These are phyloP conservation scores for Chelon auratus DNA, from an alignment of 2,797 vertebrate genomes.

Conservation along the genomic window DNA sequence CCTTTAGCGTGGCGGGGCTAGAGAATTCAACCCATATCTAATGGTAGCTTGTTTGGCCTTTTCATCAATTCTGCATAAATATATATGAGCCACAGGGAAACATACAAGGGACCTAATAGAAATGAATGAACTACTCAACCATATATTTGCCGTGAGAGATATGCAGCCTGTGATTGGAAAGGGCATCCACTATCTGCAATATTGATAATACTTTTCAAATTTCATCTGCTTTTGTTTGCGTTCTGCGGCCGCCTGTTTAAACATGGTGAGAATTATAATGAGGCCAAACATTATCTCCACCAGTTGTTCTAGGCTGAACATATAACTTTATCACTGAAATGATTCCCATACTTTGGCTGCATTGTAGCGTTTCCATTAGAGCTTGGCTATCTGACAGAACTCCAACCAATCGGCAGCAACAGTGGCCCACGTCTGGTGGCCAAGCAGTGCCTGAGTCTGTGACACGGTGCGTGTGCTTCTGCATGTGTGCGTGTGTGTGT, in stretches of 20 bases:
- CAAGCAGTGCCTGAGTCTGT: constrained; percentile 82
- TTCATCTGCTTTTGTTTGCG: constrained; percentile 99
- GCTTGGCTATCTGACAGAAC: constrained; percentile 98
- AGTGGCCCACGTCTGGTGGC: constrained; percentile 90
- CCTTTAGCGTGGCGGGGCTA: constrained; percentile 78
- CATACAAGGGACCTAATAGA: constrained; percentile 99
- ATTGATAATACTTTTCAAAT: constrained; percentile 99
- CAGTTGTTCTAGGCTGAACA: constrained; percentile 99
- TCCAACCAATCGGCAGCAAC: constrained; percentile 91
- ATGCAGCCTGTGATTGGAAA: constrained; percentile 99
- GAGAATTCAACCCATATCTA: constrained; percentile 86
- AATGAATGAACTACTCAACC: constrained; percentile 99
- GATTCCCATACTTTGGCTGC: constrained; percentile 99
- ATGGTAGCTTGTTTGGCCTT: constrained; percentile 88
- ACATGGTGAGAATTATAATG: constrained; percentile 99
- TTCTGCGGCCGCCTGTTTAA: constrained; percentile 99
- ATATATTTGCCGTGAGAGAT: constrained; percentile 99
- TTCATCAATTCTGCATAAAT: constrained; percentile 89
- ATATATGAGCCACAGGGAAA: constrained; percentile 86
- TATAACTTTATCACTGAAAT: constrained; percentile 99
- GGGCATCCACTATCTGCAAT: constrained; percentile 99
- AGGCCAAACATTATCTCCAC: constrained; percentile 98
- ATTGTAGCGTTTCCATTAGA: constrained; percentile 99
- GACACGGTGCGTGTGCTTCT: constrained; percentile 59
- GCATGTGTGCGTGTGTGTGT: constrained; percentile 35